Evolutionary conservation across 2,888 invertebrate species (phyloP).

Genomic region (Drosophila merina): DNA sequence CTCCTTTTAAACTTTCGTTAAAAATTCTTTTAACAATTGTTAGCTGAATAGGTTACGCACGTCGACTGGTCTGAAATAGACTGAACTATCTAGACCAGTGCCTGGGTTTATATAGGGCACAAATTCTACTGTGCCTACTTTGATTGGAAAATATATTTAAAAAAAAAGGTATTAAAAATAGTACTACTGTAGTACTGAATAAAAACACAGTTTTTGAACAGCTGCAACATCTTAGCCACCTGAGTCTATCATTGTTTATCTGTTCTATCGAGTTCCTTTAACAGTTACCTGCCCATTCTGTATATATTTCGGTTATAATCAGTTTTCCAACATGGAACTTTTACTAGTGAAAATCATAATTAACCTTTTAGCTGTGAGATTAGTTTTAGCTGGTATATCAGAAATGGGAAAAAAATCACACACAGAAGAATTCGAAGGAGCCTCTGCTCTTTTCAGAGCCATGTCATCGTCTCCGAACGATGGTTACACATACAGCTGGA

Average conservation of each 20-base stretch:
- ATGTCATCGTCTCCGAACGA: slow-evolving; percentile 91
- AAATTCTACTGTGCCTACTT: no score
- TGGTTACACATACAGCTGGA: slow-evolving; percentile 89
- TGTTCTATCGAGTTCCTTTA: neutral
- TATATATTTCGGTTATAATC: slow-evolving; percentile 23
- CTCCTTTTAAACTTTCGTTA: no score
- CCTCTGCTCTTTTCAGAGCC: slow-evolving; percentile 92
- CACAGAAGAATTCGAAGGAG: slow-evolving; percentile 92
- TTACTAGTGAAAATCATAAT: neutral
- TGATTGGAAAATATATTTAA: no score
- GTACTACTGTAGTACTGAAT: no score
- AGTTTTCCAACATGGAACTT: slow-evolving; percentile 37
- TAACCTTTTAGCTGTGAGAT: slow-evolving; percentile 15
- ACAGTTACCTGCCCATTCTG: neutral
- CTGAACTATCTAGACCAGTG: no score
- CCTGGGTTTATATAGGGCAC: no score
- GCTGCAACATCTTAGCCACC: slow-evolving; percentile 20
- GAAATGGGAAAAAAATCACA: slow-evolving; percentile 90
- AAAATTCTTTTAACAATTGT: no score
- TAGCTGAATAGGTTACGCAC: no score
- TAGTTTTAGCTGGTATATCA: slow-evolving; percentile 24
- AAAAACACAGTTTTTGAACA: neutral
- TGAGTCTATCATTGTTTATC: slow-evolving; percentile 9
- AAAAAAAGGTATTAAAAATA: no score
- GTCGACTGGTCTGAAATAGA: no score